A percentile compares a stretch with the other conserved stretches of the same genome.
Evolutionary conservation across 2,113 vertebrate genomes (phyloP).

Genomic region (Brienomyrus brachyistius): DNA sequence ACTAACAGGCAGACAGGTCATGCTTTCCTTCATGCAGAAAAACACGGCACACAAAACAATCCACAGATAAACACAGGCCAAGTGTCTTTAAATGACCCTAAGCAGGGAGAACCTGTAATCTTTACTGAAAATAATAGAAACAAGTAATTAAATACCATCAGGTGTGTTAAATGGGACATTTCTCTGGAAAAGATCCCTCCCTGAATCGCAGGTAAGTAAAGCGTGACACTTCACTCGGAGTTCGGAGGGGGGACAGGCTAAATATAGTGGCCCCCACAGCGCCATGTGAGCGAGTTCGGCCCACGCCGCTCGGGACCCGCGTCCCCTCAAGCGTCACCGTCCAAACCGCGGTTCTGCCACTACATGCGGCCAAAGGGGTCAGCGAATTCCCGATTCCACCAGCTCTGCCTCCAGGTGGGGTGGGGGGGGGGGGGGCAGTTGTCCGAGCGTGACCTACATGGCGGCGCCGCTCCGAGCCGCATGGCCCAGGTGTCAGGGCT

Average conservation of each 20-base stretch:
- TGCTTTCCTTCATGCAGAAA: neutral
- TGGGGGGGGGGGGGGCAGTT: neutral
- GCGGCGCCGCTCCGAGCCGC: neutral
- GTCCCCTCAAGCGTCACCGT: constrained; percentile 43
- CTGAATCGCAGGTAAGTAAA: constrained; percentile 17
- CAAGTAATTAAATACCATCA: neutral
- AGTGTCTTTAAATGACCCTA: neutral
- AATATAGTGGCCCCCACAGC: constrained; percentile 39
- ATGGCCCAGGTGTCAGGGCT: neutral
- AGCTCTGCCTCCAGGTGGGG: neutral
- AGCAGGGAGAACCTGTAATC: neutral
- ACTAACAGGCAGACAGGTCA: neutral
- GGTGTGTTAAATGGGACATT: neutral
- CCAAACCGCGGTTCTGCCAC: constrained; percentile 39
- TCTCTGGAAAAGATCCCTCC: constrained; percentile 11
- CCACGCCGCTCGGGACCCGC: constrained; percentile 10
- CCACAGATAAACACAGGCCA: neutral
- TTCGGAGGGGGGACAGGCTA: constrained; percentile 45
- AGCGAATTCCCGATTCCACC: neutral
- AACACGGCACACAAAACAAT: neutral
- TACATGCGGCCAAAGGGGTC: constrained; percentile 16
- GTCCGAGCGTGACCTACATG: neutral
- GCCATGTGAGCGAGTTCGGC: constrained; percentile 22
- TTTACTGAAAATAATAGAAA: constrained; percentile 11
- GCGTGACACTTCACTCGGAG: constrained; percentile 33